Conservation (phyloP, 2,888 invertebrate species). For the Glomeris marginata region DNA sequence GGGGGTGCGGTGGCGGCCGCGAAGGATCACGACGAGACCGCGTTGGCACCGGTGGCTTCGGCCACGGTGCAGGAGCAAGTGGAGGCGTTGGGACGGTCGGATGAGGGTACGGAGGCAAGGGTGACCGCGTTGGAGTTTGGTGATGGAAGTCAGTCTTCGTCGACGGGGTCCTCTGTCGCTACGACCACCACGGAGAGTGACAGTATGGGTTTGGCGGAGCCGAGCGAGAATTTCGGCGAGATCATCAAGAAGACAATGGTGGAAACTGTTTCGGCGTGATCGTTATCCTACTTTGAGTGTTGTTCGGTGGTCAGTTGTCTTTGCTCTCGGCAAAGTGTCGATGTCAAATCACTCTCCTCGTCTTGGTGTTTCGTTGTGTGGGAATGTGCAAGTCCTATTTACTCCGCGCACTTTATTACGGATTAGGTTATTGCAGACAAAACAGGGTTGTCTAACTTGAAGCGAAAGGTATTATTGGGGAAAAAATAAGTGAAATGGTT, state of each 20-base stretch:
- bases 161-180: slow-evolving; percentile 5
- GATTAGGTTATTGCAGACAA: too few relatives aligned
- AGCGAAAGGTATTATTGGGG: too few relatives aligned
- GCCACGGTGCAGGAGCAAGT: slow-evolving; percentile 5
- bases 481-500: too few relatives aligned
- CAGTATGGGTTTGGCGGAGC: slow-evolving; percentile 35
- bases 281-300: too few relatives aligned
- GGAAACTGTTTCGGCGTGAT: slow-evolving; percentile 70
- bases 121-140: slow-evolving; percentile 5
- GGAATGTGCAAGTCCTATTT: too few relatives aligned
- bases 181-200: slow-evolving; percentile 15
- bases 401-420: too few relatives aligned
- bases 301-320: too few relatives aligned
- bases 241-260: slow-evolving; percentile 86
- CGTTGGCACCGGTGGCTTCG: background rate
- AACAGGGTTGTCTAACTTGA: too few relatives aligned
- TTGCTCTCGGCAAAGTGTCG: too few relatives aligned
- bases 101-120: slow-evolving; percentile 9
- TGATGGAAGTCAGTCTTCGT: slow-evolving; percentile 8
- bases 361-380: too few relatives aligned
- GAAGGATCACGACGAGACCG: background rate
- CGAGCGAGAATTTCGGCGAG: slow-evolving; percentile 65
- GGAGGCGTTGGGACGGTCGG: background rate
- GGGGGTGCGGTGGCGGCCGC: background rate
- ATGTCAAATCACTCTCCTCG: too few relatives aligned